Conservation (phyloP, 2,888 invertebrate species). For the Escarpia spicata region DNA sequence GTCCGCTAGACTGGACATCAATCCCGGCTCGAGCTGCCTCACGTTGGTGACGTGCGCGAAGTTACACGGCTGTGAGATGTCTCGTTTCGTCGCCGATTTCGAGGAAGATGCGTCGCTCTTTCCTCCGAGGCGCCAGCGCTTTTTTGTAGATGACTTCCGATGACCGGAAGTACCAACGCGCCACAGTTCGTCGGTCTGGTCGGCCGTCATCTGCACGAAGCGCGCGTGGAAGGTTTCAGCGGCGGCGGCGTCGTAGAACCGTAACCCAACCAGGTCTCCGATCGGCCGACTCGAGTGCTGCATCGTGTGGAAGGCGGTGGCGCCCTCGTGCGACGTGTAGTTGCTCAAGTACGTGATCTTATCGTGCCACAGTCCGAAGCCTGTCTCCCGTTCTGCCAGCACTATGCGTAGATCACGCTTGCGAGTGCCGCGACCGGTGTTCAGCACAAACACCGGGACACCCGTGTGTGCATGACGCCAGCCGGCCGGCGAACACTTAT, state of each 20-base stretch:
- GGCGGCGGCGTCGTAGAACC: neutral
- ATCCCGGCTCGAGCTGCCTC: neutral
- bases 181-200: constrained; percentile 1
- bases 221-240: neutral
- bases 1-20: neutral
- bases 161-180: neutral
- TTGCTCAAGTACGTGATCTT: constrained; percentile 12
- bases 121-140: neutral
- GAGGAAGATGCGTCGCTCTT: neutral
- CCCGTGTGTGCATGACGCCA: constrained; percentile 37
- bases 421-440: constrained; percentile 34
- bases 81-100: neutral
- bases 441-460: constrained; percentile 39
- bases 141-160: neutral
- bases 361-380: neutral
- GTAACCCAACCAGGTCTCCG: neutral
- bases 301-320: neutral
- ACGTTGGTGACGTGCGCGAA: constrained; percentile 20
- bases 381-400: neutral
- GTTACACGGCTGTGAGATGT: constrained; percentile 14
- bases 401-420: neutral
- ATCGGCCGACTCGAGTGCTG: neutral
- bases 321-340: constrained; percentile 6
- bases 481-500: neutral
- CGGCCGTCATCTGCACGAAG: neutral